These are phyloP conservation scores for Drosophila paulistorum DNA, from an alignment of 1,140 invertebrate genomes.

Conservation along the genomic window DNA sequence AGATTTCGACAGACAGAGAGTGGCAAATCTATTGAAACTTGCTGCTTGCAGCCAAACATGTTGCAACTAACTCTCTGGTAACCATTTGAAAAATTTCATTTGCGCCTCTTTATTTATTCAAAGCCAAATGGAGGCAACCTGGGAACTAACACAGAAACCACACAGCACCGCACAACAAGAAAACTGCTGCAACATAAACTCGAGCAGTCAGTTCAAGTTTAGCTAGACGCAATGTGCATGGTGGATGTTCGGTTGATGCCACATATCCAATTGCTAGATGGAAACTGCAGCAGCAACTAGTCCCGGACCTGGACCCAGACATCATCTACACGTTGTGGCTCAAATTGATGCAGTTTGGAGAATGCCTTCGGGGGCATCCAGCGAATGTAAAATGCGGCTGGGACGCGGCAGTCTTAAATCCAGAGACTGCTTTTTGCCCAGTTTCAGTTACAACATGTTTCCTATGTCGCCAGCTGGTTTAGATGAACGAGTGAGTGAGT, in stretches of 20 bases:
- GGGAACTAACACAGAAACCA: not conserved
- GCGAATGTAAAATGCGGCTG: not conserved
- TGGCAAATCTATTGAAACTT: slow-evolving; percentile 41
- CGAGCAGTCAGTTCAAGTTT: slow-evolving; percentile 25
- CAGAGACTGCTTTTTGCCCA: slow-evolving; percentile 1
- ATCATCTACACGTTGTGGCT: slow-evolving; percentile 26
- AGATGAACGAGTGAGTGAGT: not conserved
- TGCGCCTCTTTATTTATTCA: slow-evolving; percentile 74
- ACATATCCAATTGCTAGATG: not conserved
- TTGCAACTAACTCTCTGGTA: slow-evolving; percentile 42
- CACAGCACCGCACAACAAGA: not conserved
- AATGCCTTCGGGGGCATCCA: slow-evolving; percentile 7
- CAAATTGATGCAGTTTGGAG: slow-evolving; percentile 34
- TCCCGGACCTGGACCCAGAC: not conserved
- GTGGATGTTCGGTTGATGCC: not conserved
- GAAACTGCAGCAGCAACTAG: slow-evolving; percentile 2
- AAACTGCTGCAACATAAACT: slow-evolving; percentile 8
- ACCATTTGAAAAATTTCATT: slow-evolving; percentile 61
- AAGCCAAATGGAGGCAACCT: slow-evolving; percentile 27
- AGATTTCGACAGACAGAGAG: slow-evolving; percentile 11
- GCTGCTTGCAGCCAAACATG: not conserved
- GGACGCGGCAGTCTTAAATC: not conserved
- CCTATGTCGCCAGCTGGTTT: not conserved
- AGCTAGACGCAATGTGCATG: slow-evolving; percentile 18
- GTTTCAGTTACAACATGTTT: slow-evolving; percentile 5